phyloP scores from a whole-genome alignment of 2,888 invertebrate genomes.

The Acronicta aceris region DNA sequence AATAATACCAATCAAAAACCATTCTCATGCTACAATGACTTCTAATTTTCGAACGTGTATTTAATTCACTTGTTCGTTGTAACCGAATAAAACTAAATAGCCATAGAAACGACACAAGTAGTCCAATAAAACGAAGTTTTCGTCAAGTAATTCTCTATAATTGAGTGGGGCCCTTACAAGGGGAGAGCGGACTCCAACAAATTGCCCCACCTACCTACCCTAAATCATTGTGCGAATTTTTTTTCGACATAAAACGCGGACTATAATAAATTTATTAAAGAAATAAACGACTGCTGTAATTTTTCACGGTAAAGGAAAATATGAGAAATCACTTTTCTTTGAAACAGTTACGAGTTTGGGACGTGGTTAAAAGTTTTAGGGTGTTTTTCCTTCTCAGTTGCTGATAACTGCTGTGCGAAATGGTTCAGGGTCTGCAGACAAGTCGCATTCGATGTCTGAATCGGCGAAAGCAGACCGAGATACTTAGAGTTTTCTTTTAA shows the following conservation, averaged over 20 bases:
- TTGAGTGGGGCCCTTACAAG: slow-evolving; percentile 28
- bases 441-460: too few species aligned
- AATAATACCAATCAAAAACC: too few species aligned
- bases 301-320: slow-evolving; percentile 37
- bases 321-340: slow-evolving; percentile 51
- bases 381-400: neutral
- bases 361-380: slow-evolving; percentile 28
- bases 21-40: too few species aligned
- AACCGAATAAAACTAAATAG: slow-evolving; percentile 18
- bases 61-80: neutral
- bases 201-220: slow-evolving; percentile 22
- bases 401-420: neutral
- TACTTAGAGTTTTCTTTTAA: too few species aligned
- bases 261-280: slow-evolving; percentile 47
- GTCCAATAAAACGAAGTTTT: slow-evolving; percentile 37
- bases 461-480: too few species aligned
- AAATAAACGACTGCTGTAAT: slow-evolving; percentile 47
- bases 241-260: slow-evolving; percentile 35
- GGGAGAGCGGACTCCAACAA: slow-evolving; percentile 31
- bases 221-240: slow-evolving; percentile 23
- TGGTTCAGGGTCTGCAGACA: neutral
- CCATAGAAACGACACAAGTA: slow-evolving; percentile 6
- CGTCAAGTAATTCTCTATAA: slow-evolving; percentile 42
- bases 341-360: slow-evolving; percentile 33
- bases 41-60: slow-evolving; percentile 8